Conservation (phyloP, 2,113 vertebrate species). For the Onychostoma macrolepis region DNA sequence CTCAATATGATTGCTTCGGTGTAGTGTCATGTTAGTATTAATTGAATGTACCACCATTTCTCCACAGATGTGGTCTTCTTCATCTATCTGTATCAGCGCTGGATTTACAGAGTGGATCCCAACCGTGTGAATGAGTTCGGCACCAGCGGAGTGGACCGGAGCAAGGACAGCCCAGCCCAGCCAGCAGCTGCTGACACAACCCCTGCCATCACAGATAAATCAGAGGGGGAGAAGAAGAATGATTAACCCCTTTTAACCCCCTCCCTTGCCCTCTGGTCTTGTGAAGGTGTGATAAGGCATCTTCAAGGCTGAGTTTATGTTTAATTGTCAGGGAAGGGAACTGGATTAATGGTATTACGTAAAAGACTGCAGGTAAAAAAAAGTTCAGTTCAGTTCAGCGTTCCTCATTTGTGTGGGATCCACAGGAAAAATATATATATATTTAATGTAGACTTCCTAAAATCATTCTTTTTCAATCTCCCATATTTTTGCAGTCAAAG, state of each 20-base stretch:
- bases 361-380: conserved; percentile 67
- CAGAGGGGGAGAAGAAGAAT: conserved; percentile 89
- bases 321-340: conserved; percentile 59
- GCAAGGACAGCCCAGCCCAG: conserved; percentile 57
- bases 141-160: conserved; percentile 80
- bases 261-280: conserved; percentile 57
- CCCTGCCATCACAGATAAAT: conserved; percentile 77
- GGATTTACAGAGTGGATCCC: conserved; percentile 92
- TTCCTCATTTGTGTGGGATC: conserved; percentile 69
- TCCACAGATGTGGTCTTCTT: conserved; percentile 91
- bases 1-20: not conserved
- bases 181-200: conserved; percentile 33
- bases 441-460: conserved; percentile 77
- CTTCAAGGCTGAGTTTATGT: conserved; percentile 54
- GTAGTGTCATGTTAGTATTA: not conserved
- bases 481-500: conserved; percentile 76
- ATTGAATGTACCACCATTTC: not conserved
- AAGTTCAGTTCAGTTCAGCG: conserved; percentile 71
- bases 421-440: conserved; percentile 58
- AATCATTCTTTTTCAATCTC: conserved; percentile 65
- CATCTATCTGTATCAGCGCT: conserved; percentile 94
- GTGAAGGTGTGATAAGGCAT: conserved; percentile 67
- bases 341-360: conserved; percentile 66
- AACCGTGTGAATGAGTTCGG: conserved; percentile 90
- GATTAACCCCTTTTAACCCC: conserved; percentile 75